These are phyloP conservation scores for Troglohyphantes excavatus DNA, from an alignment of 2,888 invertebrate species.

Conservation along the genomic window DNA sequence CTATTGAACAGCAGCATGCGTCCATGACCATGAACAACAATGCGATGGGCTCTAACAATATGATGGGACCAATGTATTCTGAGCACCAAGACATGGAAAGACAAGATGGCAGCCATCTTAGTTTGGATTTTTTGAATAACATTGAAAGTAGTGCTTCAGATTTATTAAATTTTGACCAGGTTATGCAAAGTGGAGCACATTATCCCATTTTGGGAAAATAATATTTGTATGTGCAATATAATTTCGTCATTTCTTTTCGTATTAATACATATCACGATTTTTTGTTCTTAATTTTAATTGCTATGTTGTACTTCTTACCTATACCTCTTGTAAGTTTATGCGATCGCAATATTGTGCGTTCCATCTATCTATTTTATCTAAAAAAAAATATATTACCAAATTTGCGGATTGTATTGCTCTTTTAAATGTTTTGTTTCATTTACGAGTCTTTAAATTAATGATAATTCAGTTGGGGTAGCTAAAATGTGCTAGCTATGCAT, in stretches of 20 bases:
- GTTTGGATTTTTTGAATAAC: slow-evolving; percentile 90
- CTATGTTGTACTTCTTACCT: too few relatives aligned
- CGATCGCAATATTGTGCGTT: too few relatives aligned
- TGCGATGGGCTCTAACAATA: slow-evolving; percentile 28
- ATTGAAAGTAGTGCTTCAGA: slow-evolving; percentile 87
- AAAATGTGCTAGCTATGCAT: too few relatives aligned
- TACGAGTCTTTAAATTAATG: too few relatives aligned
- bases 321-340: too few relatives aligned
- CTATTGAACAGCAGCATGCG: slow-evolving; percentile 79
- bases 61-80: slow-evolving; percentile 63
- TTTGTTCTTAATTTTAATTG: too few relatives aligned
- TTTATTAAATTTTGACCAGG: slow-evolving; percentile 90
- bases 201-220: slow-evolving; percentile 79
- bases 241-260: neutral
- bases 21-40: slow-evolving; percentile 73
- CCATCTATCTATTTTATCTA: too few relatives aligned
- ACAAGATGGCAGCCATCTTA: slow-evolving; percentile 85
- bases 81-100: slow-evolving; percentile 79
- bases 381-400: too few relatives aligned
- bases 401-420: too few relatives aligned
- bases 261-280: neutral
- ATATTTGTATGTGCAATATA: slow-evolving; percentile 49
- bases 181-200: slow-evolving; percentile 82
- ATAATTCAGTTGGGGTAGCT: too few relatives aligned
- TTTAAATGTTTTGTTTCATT: too few relatives aligned